Base-by-base conservation (phyloP, 1,140 invertebrate genomes). In the Euura lappo region DNA sequence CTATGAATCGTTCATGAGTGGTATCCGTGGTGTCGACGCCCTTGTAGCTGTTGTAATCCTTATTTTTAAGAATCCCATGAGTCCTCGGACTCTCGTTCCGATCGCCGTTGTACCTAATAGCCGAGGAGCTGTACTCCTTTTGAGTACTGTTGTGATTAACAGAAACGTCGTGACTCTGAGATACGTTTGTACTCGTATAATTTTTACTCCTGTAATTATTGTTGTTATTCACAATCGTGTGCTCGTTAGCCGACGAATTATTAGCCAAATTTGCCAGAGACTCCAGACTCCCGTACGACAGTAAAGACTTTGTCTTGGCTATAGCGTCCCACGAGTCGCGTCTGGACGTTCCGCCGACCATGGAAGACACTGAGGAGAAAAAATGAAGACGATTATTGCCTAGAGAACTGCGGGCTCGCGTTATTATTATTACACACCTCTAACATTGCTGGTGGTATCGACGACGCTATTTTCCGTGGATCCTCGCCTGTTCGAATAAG, bases 241-340 rank as follows among this genome's bases (percentile, higher is more conserved):
- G 68, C 44, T 74, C 72, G 1, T 13, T 45, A 6, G 69, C 45
- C 11, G 72, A 68, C 3, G 84, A 78, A 45, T 80, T 82, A 45
- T 91, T 90, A 2, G 91, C 89, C 72, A 93, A 84, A 83, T 93
- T 93, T 6, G 91, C 91, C 45, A 93, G 82, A 1, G 92, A 93
- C 80, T 93, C 92, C 42, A 93, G 81, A 77, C 88, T 91, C 44
- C 91, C 89, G 79, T 92, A 90, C 7, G 91, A 92, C 11, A 94
- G 86, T 76, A 94, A 89, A 68, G 93, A 92, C 81, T 92, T 91
- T 2, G 93, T 94, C 85, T 94, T 94, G n/a, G 93, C 92, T 43
- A 94, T 92, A 1, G 92, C 91, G 81, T 95, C 94, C 94, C 94
- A 95, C 6, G 93, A 94, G 79, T 95, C 93, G 71, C 92, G 89